Evolutionary conservation across 2,113 vertebrate genomes (phyloP), one percentile per base, ranked within the genome.

Genomic region (Ciconia maguari): DNA sequence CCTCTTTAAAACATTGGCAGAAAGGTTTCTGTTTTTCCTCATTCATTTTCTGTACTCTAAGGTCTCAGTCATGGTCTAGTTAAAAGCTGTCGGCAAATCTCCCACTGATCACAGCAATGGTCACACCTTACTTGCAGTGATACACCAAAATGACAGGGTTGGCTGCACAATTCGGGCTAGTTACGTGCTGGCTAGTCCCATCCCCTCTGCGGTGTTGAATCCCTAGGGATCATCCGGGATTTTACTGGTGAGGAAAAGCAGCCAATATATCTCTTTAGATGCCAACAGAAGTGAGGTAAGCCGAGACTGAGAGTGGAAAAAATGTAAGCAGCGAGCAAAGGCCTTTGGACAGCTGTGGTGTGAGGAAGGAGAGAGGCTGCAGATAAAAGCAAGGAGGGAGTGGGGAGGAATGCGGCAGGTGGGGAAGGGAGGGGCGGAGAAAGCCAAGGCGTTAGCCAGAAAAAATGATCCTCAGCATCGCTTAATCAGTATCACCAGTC

Each of bases 301-400:
- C 48, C 0, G 9, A 38, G n/a, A 78, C 7, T 10, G 34, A 61
- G 71, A 79, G 61, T 1, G 8, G 60, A 75, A 64, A 90, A 80
- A 89, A 83, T 29, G 30, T n/a, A 75, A 80, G 51, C 29, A 77
- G 55, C 1, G 19, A 93, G 64, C 38, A 78, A 81, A 89, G 18
- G 41, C 58, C 30, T 78, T 72, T 49, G 36, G 77, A 75, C 81
- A 93, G 70, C 82, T 90, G 64, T 77, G 64, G 34, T 78, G 36
- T 75, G 65, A 92, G 60, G 41, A 94, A 78, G n/a, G 51, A 87
- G 51, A 46, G 38, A 71, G 65, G 34, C 64, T 92, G 76, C 51
- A 89, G 76, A 86, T 76, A 72, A 96, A 96, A 93, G 88, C 30
- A 77, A 72, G 52, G 34, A 93, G 54, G 30, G 42, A 87, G 26